Evolutionary conservation across 2,113 vertebrate species (phyloP).

Genomic region (Brachypteracias leptosomus): DNA sequence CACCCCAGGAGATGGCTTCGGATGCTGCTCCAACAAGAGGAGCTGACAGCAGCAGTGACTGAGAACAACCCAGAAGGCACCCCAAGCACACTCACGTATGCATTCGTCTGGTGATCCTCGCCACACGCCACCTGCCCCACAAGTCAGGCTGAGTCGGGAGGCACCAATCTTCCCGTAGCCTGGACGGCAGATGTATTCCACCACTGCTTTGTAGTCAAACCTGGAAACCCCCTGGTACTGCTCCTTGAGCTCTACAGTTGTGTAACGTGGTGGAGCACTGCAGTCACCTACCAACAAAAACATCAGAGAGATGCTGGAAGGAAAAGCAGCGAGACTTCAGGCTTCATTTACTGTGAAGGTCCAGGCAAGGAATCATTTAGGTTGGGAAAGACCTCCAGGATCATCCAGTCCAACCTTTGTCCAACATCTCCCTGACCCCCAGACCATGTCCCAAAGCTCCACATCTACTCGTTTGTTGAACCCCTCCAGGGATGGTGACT

Average conservation of each 20-base stretch:
- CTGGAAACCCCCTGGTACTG: fast-evolving
- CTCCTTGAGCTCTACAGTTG: background rate
- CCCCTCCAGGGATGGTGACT: no score
- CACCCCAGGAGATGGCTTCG: fast-evolving
- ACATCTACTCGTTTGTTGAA: no score
- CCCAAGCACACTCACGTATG: background rate
- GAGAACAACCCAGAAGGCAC: background rate
- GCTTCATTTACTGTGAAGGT: background rate
- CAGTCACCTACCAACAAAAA: background rate
- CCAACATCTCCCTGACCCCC: no score
- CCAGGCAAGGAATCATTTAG: no score
- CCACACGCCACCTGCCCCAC: fast-evolving
- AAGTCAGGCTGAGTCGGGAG: fast-evolving
- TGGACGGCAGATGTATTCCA: background rate
- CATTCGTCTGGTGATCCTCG: fast-evolving
- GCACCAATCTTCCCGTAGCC: fast-evolving
- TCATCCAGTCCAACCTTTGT: no score
- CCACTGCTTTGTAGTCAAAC: fast-evolving
- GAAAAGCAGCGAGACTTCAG: background rate
- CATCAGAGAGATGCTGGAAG: background rate
- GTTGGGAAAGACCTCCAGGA: no score
- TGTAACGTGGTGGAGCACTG: fast-evolving
- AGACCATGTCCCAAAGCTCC: no score
- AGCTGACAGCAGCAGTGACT: background rate
- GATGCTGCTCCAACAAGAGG: background rate